Evolutionary conservation across 2,113 vertebrate species (phyloP).

Genomic region (Blennius ocellaris): DNA sequence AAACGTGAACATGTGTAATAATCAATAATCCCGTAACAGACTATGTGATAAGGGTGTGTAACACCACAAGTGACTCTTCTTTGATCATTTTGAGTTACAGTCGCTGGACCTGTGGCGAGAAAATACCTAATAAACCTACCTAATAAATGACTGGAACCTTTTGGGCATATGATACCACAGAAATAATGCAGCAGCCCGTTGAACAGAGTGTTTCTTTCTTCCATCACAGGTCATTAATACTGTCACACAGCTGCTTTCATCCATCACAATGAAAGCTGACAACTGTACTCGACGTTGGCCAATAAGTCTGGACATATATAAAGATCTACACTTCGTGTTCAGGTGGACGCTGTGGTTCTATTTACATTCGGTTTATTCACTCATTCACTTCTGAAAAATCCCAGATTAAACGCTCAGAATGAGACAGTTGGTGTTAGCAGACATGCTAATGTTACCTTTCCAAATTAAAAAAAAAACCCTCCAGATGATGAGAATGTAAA

Average conservation of each 20-base stretch:
- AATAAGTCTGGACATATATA: not conserved
- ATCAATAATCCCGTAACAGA: too few species aligned
- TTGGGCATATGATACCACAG: too few species aligned
- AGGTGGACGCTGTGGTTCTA: not conserved
- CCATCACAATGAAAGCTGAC: not conserved
- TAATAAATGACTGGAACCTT: too few species aligned
- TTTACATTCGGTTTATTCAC: not conserved
- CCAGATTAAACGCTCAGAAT: not conserved
- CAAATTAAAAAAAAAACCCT: not conserved
- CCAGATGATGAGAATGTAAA: not conserved
- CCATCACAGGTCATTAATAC: not conserved
- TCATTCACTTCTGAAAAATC: not conserved
- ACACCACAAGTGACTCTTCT: too few species aligned
- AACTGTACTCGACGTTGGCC: not conserved
- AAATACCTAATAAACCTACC: too few species aligned
- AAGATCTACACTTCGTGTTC: not conserved
- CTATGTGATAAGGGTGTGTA: too few species aligned
- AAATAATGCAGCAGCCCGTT: too few species aligned
- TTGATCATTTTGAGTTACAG: too few species aligned
- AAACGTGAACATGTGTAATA: too few species aligned
- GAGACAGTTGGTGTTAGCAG: conserved; percentile 26
- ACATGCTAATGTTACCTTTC: conserved; percentile 53
- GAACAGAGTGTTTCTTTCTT: not conserved
- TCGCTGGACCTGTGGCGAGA: too few species aligned
- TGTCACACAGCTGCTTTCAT: conserved; percentile 6